Conservation (phyloP, 1,140 invertebrate genomes). For the Drosophila obscura region DNA sequence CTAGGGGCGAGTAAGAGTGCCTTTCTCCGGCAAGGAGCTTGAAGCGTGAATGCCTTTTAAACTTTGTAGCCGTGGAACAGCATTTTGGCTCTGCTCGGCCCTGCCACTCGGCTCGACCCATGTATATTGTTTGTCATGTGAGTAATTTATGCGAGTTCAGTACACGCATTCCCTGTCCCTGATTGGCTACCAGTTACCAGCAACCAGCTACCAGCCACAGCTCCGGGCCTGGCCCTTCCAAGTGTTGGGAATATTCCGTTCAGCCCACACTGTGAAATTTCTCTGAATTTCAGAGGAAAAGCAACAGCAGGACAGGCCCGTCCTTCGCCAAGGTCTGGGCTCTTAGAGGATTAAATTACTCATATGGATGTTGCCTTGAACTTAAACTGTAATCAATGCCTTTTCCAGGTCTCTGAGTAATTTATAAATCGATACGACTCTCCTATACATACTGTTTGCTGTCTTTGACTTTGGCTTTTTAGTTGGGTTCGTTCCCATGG, state of each 20-base stretch:
- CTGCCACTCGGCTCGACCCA: constrained; percentile 18
- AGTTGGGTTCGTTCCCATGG: constrained; percentile 13
- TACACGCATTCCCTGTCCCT: constrained; percentile 42
- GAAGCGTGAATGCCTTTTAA: constrained; percentile 51
- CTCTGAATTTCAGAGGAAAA: no score
- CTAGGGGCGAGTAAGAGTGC: background rate
- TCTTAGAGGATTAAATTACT: constrained; percentile 9
- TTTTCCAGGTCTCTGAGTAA: background rate
- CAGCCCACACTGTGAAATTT: constrained; percentile 5
- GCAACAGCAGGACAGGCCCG: background rate
- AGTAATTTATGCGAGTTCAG: constrained; percentile 60
- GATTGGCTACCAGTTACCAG: constrained; percentile 33
- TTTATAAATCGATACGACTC: constrained; percentile 26
- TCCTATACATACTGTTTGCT: background rate
- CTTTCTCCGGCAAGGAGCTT: constrained; percentile 9
- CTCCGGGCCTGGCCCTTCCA: no score
- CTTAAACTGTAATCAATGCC: constrained; percentile 30
- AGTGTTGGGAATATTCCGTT: constrained; percentile 19
- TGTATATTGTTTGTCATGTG: constrained; percentile 60
- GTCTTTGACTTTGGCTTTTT: background rate
- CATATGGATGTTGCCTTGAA: constrained; percentile 27
- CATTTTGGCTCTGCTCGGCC: constrained; percentile 29
- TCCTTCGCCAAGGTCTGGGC: background rate
- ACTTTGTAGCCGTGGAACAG: constrained; percentile 42
- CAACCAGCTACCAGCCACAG: background rate